phyloP scores from a whole-genome alignment of 2,797 vertebrate genomes.

The Helostoma temminkii region DNA sequence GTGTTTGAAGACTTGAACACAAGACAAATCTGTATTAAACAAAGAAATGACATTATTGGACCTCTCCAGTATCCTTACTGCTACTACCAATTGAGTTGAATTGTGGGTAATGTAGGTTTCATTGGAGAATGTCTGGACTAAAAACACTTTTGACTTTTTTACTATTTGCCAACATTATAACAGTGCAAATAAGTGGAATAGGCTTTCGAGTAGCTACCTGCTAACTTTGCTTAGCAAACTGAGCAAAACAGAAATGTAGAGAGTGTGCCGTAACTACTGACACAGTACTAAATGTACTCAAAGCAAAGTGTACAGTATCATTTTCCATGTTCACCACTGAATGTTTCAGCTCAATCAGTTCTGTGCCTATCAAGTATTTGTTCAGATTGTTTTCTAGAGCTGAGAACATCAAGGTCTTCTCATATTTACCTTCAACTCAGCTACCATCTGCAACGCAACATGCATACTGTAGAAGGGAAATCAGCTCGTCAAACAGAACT shows the following conservation, averaged over 20 bases:
- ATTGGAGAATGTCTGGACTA: no score
- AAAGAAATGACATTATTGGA: not conserved
- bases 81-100: no score
- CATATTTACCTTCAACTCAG: constrained; percentile 24
- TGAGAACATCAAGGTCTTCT: constrained; percentile 36
- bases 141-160: no score
- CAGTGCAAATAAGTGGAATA: not conserved
- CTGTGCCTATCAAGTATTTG: constrained; percentile 29
- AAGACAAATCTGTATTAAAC: no score
- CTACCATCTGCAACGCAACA: constrained; percentile 1
- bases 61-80: not conserved
- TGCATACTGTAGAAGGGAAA: constrained; percentile 5
- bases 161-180: no score
- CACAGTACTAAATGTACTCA: constrained; percentile 4
- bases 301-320: not conserved
- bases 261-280: not conserved
- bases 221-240: not conserved
- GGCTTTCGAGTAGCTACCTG: not conserved
- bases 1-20: no score
- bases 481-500: not conserved
- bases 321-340: constrained; percentile 17
- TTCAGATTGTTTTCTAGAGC: constrained; percentile 36
- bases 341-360: constrained; percentile 22
- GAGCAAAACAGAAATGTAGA: not conserved
- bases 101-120: no score